These are phyloP conservation scores for Cygnus olor DNA, from an alignment of 2,797 vertebrate genomes.

Conservation along the genomic window DNA sequence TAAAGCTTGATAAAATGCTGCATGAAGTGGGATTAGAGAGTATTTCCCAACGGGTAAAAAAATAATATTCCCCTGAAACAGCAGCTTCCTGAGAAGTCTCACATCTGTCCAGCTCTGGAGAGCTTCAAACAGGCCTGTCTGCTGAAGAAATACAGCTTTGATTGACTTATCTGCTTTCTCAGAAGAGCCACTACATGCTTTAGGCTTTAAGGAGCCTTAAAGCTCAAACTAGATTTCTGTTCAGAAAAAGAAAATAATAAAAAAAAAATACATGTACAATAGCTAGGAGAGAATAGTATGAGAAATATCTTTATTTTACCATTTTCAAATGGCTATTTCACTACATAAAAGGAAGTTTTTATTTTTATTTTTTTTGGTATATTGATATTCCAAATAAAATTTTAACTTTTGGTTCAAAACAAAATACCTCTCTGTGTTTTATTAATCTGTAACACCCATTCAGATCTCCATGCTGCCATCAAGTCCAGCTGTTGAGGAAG, in stretches of 20 bases:
- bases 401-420: conserved; percentile 82
- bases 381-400: conserved; percentile 83
- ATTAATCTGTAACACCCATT: not conserved
- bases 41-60: conserved; percentile 25
- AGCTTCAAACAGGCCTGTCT: conserved; percentile 16
- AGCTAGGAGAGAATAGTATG: conserved; percentile 73
- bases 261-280: conserved; percentile 51
- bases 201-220: conserved; percentile 60
- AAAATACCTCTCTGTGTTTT: conserved; percentile 30
- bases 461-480: not conserved
- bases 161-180: conserved; percentile 60
- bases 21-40: conserved; percentile 16
- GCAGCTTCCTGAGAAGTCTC: conserved; percentile 50
- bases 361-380: conserved; percentile 81
- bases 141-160: conserved; percentile 30
- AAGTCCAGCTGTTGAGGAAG: not conserved
- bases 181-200: conserved; percentile 52
- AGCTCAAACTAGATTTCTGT: conserved; percentile 65
- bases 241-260: conserved; percentile 30
- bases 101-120: conserved; percentile 12
- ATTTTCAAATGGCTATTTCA: conserved; percentile 82
- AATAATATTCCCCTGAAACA: conserved; percentile 12
- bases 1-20: conserved; percentile 32
- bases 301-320: conserved; percentile 78
- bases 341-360: conserved; percentile 78